A percentile compares a stretch with the other conserved stretches of the same genome.
These are phyloP conservation scores for Orthosia cruda DNA, from an alignment of 2,888 invertebrate species.

Conservation along the genomic window DNA sequence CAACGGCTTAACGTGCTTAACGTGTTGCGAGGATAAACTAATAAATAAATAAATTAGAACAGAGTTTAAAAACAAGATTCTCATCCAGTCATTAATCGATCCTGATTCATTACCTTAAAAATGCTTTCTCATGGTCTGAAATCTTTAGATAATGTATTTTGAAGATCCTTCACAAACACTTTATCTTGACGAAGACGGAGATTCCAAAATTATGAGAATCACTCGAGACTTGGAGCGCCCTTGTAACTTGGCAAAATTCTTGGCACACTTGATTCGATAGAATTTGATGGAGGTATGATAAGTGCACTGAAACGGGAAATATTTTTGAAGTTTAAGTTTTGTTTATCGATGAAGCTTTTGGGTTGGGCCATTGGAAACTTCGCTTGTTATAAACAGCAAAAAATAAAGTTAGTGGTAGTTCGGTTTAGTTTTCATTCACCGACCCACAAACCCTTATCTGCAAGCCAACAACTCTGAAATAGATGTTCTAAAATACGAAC, in stretches of 20 bases:
- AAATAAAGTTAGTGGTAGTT: no score
- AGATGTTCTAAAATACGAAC: no score
- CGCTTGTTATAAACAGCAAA: no score
- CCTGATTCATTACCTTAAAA: conserved; percentile 44
- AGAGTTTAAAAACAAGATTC: conserved; percentile 12
- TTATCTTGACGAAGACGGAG: conserved; percentile 53
- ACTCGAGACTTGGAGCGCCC: conserved; percentile 49
- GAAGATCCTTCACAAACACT: conserved; percentile 53
- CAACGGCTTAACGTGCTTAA: no score
- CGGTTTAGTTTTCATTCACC: no score
- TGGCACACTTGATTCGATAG: conserved; percentile 29
- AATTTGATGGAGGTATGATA: conserved; percentile 38
- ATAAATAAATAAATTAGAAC: conserved; percentile 23
- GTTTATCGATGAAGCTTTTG: not conserved
- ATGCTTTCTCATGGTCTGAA: conserved; percentile 53
- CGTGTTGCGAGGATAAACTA: no score
- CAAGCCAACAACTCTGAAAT: no score
- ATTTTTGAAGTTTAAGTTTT: not conserved
- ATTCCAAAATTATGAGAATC: conserved; percentile 62
- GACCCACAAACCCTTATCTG: no score
- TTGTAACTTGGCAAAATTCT: conserved; percentile 51
- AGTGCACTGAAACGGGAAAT: not conserved
- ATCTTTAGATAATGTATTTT: conserved; percentile 59
- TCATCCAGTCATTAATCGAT: conserved; percentile 49
- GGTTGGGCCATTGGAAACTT: no score